Evolutionary conservation across 2,888 invertebrate genomes (phyloP), one percentile per base, ranked within the genome.

Genomic region (Formica aserva): DNA sequence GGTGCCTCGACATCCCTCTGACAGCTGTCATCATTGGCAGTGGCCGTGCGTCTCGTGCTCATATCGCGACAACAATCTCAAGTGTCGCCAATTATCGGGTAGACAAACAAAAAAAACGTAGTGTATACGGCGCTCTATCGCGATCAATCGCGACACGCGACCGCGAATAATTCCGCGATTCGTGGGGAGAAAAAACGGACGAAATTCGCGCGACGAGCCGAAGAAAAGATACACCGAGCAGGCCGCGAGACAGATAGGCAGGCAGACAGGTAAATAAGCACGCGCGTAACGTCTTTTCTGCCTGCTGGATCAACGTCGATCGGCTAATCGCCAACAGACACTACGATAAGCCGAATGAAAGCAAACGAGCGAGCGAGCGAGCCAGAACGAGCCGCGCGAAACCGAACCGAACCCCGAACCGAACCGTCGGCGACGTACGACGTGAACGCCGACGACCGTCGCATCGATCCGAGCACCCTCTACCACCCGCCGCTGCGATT

Each of bases 391-490:
- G 71, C 63, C 55, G 71, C 87, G 52, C 87, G 85, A 86, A 82
- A 72, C 82, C 66, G 15, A 57, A 32, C 32, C 32, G 32, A 6
- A 66, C 38, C 35, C 82, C 66, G n/a, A 57, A 66, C 82, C 66
- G n/a, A 57, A 66, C 38, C 65, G 22, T 84, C 85, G 85, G 71
- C 89, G 26, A 41, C 32, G 32, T 32, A 83, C 84, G 85, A 82
- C 87, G 84, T 65, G 84, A 85, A 86, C 85, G 84, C 72, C 86
- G 71, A 48, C 60, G 74, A 77, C 83, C 88, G 85, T 81, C 87
- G 87, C 84, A 90, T 90, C 90, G 90, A 90, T 90, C 90, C 83
- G 67, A 89, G 90, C 89, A 90, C 90, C 90, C 89, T 90, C 90
- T 90, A 89, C 89, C 76, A 88, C 80, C 86, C 76, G 80, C 76